Percentiles rank a stretch among this genome's conserved stretches.
Conservation (phyloP, 2,113 vertebrate genomes). For the Rhizomys pruinosus region DNA sequence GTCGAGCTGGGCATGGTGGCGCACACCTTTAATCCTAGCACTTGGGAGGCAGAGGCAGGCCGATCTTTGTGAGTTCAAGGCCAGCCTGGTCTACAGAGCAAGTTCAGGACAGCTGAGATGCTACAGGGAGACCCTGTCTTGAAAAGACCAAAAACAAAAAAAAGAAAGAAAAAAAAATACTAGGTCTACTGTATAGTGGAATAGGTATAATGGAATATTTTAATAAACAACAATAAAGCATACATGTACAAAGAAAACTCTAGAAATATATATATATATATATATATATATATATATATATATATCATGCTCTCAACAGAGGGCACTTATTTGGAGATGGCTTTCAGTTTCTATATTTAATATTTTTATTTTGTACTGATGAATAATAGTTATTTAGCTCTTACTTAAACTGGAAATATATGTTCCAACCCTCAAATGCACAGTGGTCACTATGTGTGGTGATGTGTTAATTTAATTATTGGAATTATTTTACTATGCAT, state of each 20-base stretch:
- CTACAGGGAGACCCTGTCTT: too few species aligned
- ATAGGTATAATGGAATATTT: conserved; percentile 16
- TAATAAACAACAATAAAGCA: not conserved
- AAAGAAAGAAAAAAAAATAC: too few species aligned
- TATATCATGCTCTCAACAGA: not conserved
- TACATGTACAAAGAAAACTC: not conserved
- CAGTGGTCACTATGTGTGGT: not conserved
- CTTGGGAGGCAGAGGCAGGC: too few species aligned
- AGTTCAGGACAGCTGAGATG: too few species aligned
- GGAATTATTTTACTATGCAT: not conserved
- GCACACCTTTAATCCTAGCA: too few species aligned
- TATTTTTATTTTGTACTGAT: not conserved
- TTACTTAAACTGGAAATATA: conserved; percentile 25
- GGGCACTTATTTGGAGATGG: not conserved
- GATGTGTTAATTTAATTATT: not conserved
- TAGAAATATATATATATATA: not conserved
- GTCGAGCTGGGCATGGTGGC: too few species aligned
- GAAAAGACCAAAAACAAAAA: too few species aligned
- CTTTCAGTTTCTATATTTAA: not conserved
- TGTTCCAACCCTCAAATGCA: not conserved
- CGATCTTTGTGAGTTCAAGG: too few species aligned
- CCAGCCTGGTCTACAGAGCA: too few species aligned
- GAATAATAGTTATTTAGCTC: not conserved
- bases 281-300: too few species aligned
- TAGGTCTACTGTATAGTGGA: too few species aligned